Conservation (phyloP, 2,113 vertebrate genomes). For the Ochotona princeps region DNA sequence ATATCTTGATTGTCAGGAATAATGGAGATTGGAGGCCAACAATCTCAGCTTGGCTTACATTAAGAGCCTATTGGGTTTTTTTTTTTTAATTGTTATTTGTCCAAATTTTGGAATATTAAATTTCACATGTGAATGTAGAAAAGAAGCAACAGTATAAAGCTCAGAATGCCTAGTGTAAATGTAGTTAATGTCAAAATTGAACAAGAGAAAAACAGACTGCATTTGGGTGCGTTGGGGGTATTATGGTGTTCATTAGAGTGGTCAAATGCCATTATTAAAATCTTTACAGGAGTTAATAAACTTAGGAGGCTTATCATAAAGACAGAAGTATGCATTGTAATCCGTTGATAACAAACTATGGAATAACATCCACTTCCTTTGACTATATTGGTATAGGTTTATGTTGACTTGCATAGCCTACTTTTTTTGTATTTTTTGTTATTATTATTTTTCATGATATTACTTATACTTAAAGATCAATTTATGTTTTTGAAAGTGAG, state of each 20-base stretch:
- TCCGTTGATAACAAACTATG: background rate
- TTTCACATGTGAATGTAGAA: constrained; percentile 10
- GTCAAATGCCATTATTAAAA: background rate
- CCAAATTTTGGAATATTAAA: constrained; percentile 47
- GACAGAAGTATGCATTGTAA: background rate
- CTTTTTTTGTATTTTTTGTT: no score
- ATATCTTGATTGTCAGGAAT: constrained; percentile 21
- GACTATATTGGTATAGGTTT: background rate
- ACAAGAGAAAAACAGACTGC: background rate
- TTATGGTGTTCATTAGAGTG: background rate
- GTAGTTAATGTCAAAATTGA: constrained; percentile 2
- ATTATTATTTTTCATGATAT: no score
- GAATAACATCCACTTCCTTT: background rate
- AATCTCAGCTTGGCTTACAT: background rate
- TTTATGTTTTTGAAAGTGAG: no score
- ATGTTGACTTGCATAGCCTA: no score
- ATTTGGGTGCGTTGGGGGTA: background rate
- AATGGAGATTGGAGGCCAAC: background rate
- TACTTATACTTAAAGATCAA: no score
- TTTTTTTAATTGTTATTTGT: constrained; percentile 1
- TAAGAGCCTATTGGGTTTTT: background rate
- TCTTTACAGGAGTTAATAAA: background rate
- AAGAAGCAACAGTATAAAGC: background rate
- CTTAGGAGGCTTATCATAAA: background rate
- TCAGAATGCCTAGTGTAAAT: background rate